Evolutionary conservation across 2,888 invertebrate genomes (phyloP), one percentile per base, ranked within the genome.

Genomic region (Melanophora roralis): DNA sequence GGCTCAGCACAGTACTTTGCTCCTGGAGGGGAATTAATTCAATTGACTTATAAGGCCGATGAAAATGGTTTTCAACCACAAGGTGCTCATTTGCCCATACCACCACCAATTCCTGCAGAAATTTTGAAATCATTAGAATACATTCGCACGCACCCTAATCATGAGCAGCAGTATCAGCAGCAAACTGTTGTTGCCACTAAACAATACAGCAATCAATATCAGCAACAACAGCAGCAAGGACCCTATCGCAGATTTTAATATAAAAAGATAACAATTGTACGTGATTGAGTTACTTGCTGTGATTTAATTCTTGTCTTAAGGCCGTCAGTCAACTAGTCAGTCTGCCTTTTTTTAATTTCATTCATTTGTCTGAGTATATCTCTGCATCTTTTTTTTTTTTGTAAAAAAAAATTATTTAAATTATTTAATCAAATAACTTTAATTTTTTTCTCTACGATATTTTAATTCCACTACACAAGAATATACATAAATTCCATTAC

Each of bases 51-150:
- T 90, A 83, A 87, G 1, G 93, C 93, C 82, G 88, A 93, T 87
- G 92, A 91, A 84, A 90, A 91, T 83, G 94, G 94, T 78, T 92
- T 89, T 90, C 90, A 90, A 23, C 90, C 92, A 7, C 84, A 87
- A 84, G 92, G 89, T 75, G 86, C 86, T 14, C 88, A 89, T 85
- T 82, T 89, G 78, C 90, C 89, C 40, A 91, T 88, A 4, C 88
- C 89, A 2, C 89, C 89, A 67, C 89, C 89, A 67, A 88, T 88
- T 76, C 89, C 89, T 67, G 85, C 82, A 49, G 86, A 86, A 27
- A 89, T 89, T 16, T 83, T 89, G 12, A 86, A 84, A 68, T 83
- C 90, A 8, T 83, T 89, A 81, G 87, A 89, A 81, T 89, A 87
- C 82, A 89, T 87, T 81, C 87, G 86, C 78, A 86, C 86, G 9